phyloP scores from a whole-genome alignment of 2,888 invertebrate genomes.

The Galerucella pusilla region DNA sequence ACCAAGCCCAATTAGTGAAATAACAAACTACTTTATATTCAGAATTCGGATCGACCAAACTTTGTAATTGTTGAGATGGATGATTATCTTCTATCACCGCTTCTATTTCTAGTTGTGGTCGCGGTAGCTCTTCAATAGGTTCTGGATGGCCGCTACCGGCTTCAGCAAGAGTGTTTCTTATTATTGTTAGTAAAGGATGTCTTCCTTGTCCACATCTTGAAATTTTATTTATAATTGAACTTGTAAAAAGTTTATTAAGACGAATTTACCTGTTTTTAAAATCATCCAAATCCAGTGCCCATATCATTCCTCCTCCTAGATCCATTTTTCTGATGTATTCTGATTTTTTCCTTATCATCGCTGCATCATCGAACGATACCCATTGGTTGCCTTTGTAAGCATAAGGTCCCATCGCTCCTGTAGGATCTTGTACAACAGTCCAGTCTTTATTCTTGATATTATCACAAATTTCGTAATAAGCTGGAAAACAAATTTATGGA shows the following conservation, averaged over 20 bases:
- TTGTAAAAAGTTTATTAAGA: too few species aligned
- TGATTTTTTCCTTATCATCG: constrained; percentile 83
- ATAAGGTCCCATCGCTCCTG: constrained; percentile 86
- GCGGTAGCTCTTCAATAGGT: constrained; percentile 43
- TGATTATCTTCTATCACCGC: constrained; percentile 43
- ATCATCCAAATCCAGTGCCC: constrained; percentile 91
- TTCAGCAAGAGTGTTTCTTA: constrained; percentile 76
- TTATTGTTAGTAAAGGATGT: constrained; percentile 83
- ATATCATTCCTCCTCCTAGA: constrained; percentile 87
- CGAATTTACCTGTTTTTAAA: constrained; percentile 70
- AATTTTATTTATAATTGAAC: neutral
- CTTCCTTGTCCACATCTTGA: constrained; percentile 78
- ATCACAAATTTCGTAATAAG: constrained; percentile 93
- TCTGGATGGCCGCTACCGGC: constrained; percentile 56
- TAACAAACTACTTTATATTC: constrained; percentile 87
- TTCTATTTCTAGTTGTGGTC: constrained; percentile 37
- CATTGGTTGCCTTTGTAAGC: constrained; percentile 90
- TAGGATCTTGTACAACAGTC: constrained; percentile 82
- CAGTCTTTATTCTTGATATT: constrained; percentile 81
- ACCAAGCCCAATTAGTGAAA: constrained; percentile 96
- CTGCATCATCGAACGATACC: constrained; percentile 87
- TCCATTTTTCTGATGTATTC: constrained; percentile 80
- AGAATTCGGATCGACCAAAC: constrained; percentile 54
- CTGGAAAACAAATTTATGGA: constrained; percentile 49
- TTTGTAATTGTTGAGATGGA: constrained; percentile 35